Evolutionary conservation across 2,888 invertebrate species (phyloP), one percentile per base, ranked within the genome.

Genomic region (Oligia fasciuncula): DNA sequence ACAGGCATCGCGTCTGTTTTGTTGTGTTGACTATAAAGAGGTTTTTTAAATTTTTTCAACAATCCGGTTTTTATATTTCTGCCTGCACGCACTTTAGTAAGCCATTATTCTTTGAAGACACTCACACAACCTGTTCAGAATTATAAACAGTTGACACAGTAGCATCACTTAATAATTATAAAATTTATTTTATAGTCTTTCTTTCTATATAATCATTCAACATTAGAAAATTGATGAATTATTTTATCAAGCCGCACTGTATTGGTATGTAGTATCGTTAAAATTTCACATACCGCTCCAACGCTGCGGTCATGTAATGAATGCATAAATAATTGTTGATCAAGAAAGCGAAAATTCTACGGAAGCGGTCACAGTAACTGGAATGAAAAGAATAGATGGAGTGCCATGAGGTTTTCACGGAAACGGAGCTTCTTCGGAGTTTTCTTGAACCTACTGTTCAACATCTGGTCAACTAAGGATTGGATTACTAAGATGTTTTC

Each of bases 261-360:
- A 60, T 77, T 73, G 76, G 76, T 75, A 80, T 54, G 75, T 62
- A 65, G 66, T 77, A 80, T 83, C 77, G 77, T 86, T 79, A 81
- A 84, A 85, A 85, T 85, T 87, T 84, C 75, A 80, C 57, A 75
- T 78, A 85, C 43, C 69, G 76, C 76, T 78, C 69, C 46, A 73
- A 66, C 57, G 67, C 67, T 84, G 85, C 79, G 72, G 72, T 71
- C 88, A 83, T 83, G 85, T 87, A 87, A 89, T 87, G 86, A 88
- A 83, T 84, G 87, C 88, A 88, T 88, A 90, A 90, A 88, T 89
- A 91, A 90, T 89, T 85, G 78, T 88, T 85, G 79, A 89, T 88
- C 87, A 91, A 87, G 91, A 91, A 91, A 91, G 90, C 85, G 88
- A 91, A 90, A 88, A 90, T 85, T 90, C 83, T 81, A 85, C 84